A percentile compares a stretch with the other conserved stretches of the same genome.
These are phyloP conservation scores for Leptopterna dolabrata DNA, from an alignment of 2,888 invertebrate species.

Conservation along the genomic window DNA sequence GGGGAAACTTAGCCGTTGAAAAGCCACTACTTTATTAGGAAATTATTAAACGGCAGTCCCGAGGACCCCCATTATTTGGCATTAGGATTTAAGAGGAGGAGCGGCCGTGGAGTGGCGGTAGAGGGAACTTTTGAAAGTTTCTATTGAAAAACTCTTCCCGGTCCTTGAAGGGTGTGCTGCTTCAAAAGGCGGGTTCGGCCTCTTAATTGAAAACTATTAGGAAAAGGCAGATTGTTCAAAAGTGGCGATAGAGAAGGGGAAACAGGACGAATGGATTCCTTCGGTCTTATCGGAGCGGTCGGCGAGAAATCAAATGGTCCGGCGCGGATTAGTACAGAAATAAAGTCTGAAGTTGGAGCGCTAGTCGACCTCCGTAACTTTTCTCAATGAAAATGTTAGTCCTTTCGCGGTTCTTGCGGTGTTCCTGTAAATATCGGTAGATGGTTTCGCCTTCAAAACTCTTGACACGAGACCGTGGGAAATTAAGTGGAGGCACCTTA, in stretches of 20 bases:
- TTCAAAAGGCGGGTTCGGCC: constrained; percentile 22
- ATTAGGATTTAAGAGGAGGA: constrained; percentile 21
- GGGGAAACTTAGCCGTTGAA: constrained; percentile 13
- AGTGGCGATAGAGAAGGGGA: background rate
- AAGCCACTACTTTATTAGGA: constrained; percentile 42
- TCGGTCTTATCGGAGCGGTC: background rate
- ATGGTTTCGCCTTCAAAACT: no score
- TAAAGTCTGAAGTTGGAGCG: background rate
- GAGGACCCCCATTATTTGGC: constrained; percentile 32
- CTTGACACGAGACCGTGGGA: no score
- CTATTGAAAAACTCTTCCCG: constrained; percentile 39
- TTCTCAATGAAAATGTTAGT: background rate
- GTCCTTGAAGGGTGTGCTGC: background rate
- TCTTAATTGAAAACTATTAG: constrained; percentile 44
- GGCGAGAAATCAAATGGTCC: background rate
- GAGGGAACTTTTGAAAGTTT: constrained; percentile 21
- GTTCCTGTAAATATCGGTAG: no score
- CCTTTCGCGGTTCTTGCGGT: no score
- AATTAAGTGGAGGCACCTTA: no score
- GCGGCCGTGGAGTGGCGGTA: background rate
- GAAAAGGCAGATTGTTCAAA: background rate
- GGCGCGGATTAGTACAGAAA: background rate
- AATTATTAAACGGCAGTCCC: constrained; percentile 45
- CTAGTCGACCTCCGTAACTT: background rate
- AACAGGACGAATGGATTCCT: background rate